phyloP scores from a whole-genome alignment of 2,797 vertebrate species.

The Aphelocoma californica region DNA sequence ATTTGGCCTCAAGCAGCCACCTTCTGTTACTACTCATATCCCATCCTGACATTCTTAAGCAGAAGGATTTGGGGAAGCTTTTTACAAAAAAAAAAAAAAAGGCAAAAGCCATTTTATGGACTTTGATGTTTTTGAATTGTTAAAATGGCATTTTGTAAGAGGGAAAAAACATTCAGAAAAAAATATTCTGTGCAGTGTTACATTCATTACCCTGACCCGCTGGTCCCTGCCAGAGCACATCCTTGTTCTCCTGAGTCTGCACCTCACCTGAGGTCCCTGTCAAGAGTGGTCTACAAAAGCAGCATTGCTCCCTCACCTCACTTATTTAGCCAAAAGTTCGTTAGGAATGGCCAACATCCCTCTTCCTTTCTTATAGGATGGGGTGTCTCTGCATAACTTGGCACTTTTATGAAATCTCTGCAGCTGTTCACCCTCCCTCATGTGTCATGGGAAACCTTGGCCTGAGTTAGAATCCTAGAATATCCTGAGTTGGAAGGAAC shows the following conservation, averaged over 20 bases:
- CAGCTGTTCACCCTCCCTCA: neutral
- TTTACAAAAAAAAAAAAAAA: neutral
- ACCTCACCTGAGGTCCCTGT: neutral
- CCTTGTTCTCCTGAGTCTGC: neutral
- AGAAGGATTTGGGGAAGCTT: neutral
- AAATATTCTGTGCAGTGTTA: neutral
- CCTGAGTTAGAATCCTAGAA: neutral
- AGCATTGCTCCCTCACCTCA: neutral
- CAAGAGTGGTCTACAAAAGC: neutral
- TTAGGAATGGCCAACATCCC: neutral
- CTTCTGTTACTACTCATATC: neutral
- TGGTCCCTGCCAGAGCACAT: neutral
- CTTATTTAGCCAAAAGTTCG: neutral
- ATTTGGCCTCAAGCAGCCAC: neutral
- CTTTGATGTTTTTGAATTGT: neutral
- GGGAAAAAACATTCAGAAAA: neutral
- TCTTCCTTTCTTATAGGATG: neutral
- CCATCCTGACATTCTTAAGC: neutral
- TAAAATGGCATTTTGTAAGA: neutral
- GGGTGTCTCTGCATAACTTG: rapidly evolving
- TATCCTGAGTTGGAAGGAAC: neutral
- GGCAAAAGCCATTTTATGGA: neutral
- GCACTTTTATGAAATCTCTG: neutral
- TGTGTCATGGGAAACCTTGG: rapidly evolving
- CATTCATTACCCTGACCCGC: neutral